Conservation (phyloP, 2,888 invertebrate genomes). For the Steinernema carpocapsae region DNA sequence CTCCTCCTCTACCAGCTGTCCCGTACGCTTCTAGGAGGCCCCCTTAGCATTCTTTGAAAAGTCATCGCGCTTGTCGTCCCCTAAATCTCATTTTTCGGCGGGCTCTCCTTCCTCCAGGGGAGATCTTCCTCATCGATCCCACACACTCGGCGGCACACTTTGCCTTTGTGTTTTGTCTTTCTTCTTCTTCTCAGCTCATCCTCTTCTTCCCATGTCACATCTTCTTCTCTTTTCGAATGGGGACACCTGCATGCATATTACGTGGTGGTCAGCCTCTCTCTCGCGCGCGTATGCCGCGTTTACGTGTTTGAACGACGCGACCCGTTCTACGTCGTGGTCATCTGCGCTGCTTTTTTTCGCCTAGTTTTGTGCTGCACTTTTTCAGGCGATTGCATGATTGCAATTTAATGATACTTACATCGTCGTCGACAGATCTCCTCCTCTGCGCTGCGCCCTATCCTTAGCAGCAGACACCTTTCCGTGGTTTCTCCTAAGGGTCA, state of each 20-base stretch:
- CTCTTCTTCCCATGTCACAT: not conserved
- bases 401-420: constrained; percentile 35
- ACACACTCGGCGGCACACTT: too few species aligned
- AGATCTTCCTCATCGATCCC: too few species aligned
- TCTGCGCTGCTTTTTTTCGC: constrained; percentile 12
- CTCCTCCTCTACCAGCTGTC: too few species aligned
- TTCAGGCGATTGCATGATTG: constrained; percentile 31
- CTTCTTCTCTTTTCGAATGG: not conserved
- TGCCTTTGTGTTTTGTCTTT: not conserved
- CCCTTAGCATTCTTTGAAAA: too few species aligned
- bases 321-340: constrained; percentile 3
- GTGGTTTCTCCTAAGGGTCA: not conserved
- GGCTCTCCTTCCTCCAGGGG: too few species aligned
- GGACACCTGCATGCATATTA: constrained; percentile 2
- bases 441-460: not conserved
- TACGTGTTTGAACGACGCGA: not conserved
- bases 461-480: constrained; percentile 7
- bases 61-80: too few species aligned
- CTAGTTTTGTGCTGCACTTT: constrained; percentile 13
- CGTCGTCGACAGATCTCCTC: not conserved
- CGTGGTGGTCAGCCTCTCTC: not conserved
- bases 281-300: too few species aligned
- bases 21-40: too few species aligned
- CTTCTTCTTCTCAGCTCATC: not conserved
- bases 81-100: too few species aligned